Conservation (phyloP, 2,113 vertebrate genomes). For the Etheostoma cragini region DNA sequence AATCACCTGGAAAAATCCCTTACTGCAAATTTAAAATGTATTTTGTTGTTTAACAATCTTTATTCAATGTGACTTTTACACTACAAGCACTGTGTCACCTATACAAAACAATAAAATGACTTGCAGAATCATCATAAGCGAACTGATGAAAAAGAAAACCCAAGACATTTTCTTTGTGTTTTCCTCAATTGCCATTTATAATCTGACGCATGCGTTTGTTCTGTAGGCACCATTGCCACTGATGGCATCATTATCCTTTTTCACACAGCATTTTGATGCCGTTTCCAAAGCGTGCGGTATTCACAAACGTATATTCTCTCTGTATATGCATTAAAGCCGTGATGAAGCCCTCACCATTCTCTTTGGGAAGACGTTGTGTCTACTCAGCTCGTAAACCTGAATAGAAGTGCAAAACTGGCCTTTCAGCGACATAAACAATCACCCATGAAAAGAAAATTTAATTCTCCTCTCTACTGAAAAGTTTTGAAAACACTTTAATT, state of each 20-base stretch:
- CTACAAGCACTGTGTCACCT: slow-evolving; percentile 15
- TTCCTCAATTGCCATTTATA: slow-evolving; percentile 63
- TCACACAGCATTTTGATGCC: slow-evolving; percentile 43
- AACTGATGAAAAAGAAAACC: slow-evolving; percentile 34
- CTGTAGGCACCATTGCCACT: slow-evolving; percentile 59
- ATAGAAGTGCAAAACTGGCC: slow-evolving; percentile 32
- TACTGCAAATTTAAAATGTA: slow-evolving; percentile 6
- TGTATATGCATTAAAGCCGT: slow-evolving; percentile 15
- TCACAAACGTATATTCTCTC: slow-evolving; percentile 26
- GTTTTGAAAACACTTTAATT: slow-evolving; percentile 66
- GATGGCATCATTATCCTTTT: slow-evolving; percentile 70
- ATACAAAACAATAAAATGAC: slow-evolving; percentile 42
- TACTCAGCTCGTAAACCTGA: slow-evolving; percentile 32
- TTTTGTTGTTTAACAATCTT: slow-evolving; percentile 31
- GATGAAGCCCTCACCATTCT: slow-evolving; percentile 1
- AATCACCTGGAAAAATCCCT: background rate
- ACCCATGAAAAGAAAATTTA: slow-evolving; percentile 35
- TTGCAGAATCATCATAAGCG: slow-evolving; percentile 36
- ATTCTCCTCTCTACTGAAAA: slow-evolving; percentile 62
- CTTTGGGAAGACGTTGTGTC: slow-evolving; percentile 9
- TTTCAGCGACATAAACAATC: slow-evolving; percentile 50
- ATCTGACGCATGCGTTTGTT: slow-evolving; percentile 48
- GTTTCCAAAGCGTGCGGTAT: slow-evolving; percentile 21
- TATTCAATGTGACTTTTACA: slow-evolving; percentile 42
- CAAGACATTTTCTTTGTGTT: slow-evolving; percentile 42